phyloP scores from a whole-genome alignment of 1,140 invertebrate species.

The Orius insidiosus region DNA sequence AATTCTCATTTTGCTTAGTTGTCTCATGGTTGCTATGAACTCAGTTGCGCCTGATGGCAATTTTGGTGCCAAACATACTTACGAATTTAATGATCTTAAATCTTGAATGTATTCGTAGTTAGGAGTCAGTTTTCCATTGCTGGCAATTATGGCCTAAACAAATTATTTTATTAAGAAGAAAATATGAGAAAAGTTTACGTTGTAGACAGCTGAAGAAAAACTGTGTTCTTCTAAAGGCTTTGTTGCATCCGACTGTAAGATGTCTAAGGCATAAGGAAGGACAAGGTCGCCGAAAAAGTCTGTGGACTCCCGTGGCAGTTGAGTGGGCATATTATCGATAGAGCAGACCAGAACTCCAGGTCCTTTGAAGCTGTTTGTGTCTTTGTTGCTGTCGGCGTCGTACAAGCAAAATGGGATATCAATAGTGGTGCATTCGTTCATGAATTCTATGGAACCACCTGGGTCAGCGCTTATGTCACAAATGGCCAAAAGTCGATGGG shows the following conservation, averaged over 20 bases:
- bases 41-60: neutral
- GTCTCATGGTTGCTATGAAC: slow-evolving; percentile 1
- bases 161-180: slow-evolving; percentile 2
- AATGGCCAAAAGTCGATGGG: slow-evolving; percentile 78
- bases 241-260: slow-evolving; percentile 80
- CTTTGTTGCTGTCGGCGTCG: slow-evolving; percentile 93
- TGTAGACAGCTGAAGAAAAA: slow-evolving; percentile 58
- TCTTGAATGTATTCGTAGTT: slow-evolving; percentile 92
- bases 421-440: slow-evolving; percentile 99
- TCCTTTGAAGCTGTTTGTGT: slow-evolving; percentile 90
- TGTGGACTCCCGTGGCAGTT: slow-evolving; percentile 89
- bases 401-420: slow-evolving; percentile 98
- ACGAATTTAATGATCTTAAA: slow-evolving; percentile 42
- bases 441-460: slow-evolving; percentile 97
- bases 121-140: slow-evolving; percentile 80
- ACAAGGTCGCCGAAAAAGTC: slow-evolving; percentile 94
- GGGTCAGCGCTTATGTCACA: slow-evolving; percentile 99
- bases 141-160: slow-evolving; percentile 81
- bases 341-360: slow-evolving; percentile 94
- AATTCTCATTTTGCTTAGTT: neutral
- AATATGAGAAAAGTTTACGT: slow-evolving; percentile 37
- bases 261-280: slow-evolving; percentile 73
- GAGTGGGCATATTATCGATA: slow-evolving; percentile 99
- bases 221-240: slow-evolving; percentile 61
- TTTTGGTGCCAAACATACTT: slow-evolving; percentile 22